Evolutionary conservation across 2,797 vertebrate genomes (phyloP).

Genomic region (Eupleurogrammus muticus): DNA sequence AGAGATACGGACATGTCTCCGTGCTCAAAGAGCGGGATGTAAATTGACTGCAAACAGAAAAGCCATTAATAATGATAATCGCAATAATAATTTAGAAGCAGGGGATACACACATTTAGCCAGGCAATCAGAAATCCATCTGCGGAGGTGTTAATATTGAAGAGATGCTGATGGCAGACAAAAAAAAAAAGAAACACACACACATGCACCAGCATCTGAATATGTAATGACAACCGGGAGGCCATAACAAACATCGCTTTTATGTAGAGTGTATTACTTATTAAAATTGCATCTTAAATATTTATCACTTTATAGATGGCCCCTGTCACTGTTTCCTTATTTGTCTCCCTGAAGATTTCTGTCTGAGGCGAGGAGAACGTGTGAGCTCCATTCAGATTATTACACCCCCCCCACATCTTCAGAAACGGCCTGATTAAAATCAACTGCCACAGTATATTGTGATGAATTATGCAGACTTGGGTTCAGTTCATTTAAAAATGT

Average conservation of each 20-base stretch:
- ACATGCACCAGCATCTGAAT: conserved; percentile 70
- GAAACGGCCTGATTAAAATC: conserved; percentile 82
- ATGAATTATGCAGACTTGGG: conserved; percentile 84
- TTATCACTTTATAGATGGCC: conserved; percentile 82
- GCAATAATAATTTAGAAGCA: conserved; percentile 79
- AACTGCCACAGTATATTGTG: conserved; percentile 69
- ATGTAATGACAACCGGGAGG: conserved; percentile 79
- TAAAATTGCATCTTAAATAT: conserved; percentile 86
- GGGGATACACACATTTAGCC: conserved; percentile 81
- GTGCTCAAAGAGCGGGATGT: conserved; percentile 61
- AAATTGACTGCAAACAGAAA: conserved; percentile 79
- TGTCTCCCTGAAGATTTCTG: conserved; percentile 66
- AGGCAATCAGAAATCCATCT: conserved; percentile 84
- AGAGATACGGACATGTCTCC: conserved; percentile 44
- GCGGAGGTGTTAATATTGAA: conserved; percentile 84
- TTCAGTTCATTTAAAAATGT: conserved; percentile 77
- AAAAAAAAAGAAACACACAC: conserved; percentile 25
- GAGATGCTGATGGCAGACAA: conserved; percentile 82
- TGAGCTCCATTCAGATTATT: conserved; percentile 70
- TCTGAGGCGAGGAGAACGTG: conserved; percentile 44
- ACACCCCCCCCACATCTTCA: conserved; percentile 55
- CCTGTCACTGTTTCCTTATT: conserved; percentile 76
- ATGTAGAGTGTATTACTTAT: conserved; percentile 84
- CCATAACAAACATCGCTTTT: conserved; percentile 81
- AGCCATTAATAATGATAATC: conserved; percentile 81